Evolutionary conservation across 2,797 vertebrate genomes (phyloP), one percentile per base, ranked within the genome.

Genomic region (Numenius phaeopus): DNA sequence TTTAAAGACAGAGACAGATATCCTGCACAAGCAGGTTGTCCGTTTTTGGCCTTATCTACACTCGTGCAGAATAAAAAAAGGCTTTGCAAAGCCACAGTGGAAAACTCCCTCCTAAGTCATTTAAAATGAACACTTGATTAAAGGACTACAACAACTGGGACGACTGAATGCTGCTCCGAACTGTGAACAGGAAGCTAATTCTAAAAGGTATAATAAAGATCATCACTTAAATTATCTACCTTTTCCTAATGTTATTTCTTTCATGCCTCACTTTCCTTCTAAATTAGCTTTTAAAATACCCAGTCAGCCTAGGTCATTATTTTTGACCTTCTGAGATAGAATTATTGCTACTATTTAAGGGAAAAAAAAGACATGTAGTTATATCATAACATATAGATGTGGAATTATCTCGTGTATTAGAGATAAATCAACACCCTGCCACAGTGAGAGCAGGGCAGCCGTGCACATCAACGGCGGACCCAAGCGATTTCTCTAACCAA

Each of bases 221-320:
- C 52, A 96, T 85, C 49, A 85, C 69, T 85, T 80, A 77, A 89
- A 89, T 65, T 5, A 87, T 75, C 84, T 81, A 72, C 46, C 39
- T 83, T 50, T 89, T 54, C 37, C 19, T 81, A 83, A 9, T 65
- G 52, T 69, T 90, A 73, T 72, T 95, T 87, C 64, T 73, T 96
- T 95, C 83, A 95, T 16, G 71, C 75, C 44, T 94, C 92, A 93
- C 87, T 93, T 95, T 11, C 71, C 57, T 30, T 23, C 65, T 89
- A 87, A 76, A 92, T 90, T 82, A 92, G 47, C 30, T 96, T 89
- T 86, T 78, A 90, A 95, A 95, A 92, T 29, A 87, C 18, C 42
- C 47, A 71, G 61, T 61, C 75, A 89, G 44, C 11, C 42, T 49
- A 82, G 14, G 59, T 65, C 8, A 65, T 87, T 89, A 93, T 80